Evolutionary conservation across 2,888 invertebrate species (phyloP).

Genomic region (Cephus pygmeus): DNA sequence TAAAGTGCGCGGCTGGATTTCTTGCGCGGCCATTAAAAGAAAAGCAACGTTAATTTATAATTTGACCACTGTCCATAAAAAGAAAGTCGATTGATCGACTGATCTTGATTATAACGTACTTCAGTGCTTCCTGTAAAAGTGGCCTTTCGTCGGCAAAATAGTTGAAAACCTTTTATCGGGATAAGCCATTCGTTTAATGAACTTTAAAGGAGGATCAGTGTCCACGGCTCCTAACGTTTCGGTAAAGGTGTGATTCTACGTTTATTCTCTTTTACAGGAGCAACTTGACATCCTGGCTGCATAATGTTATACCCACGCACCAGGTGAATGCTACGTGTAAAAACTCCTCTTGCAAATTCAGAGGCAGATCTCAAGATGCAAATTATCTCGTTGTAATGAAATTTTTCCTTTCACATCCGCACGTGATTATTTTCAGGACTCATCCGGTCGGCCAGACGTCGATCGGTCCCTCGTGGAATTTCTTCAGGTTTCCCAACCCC

Average conservation of each 20-base stretch:
- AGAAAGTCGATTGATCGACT: neutral
- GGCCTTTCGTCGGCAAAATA: neutral
- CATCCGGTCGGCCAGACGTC: no score
- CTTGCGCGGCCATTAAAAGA: neutral
- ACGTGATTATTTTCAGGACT: no score
- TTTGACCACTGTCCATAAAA: neutral
- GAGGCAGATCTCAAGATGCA: no score
- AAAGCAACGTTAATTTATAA: neutral
- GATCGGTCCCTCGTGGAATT: no score
- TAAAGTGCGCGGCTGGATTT: constrained; percentile 39
- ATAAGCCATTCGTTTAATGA: constrained; percentile 15
- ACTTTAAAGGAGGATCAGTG: constrained; percentile 41
- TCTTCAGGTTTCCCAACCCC: no score
- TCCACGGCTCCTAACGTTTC: constrained; percentile 13
- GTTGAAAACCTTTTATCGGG: no score
- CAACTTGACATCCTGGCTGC: no score
- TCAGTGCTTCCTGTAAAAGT: neutral
- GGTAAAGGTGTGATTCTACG: neutral
- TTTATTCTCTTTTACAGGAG: no score
- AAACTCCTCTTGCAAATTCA: no score
- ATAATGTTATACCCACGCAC: constrained; percentile 26
- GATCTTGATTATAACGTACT: neutral
- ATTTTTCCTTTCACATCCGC: no score
- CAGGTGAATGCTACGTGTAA: no score
- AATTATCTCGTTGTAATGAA: no score